Base-by-base conservation (phyloP, 2,113 vertebrate genomes). In the Mystacornis crossleyi region DNA sequence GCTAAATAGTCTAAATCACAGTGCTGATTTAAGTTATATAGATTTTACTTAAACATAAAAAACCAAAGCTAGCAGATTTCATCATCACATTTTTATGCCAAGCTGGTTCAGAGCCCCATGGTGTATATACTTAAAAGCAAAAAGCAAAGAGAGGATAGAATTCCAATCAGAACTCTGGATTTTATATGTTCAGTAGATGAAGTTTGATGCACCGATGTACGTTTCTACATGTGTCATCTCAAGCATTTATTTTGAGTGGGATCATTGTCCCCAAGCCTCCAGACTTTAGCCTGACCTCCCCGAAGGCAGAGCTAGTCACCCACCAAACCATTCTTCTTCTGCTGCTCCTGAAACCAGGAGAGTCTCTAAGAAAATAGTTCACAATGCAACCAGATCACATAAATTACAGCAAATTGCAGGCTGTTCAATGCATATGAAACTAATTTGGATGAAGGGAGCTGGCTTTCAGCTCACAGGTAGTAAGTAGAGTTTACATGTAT, bases 321-420 rank as follows among this genome's bases (percentile, higher is more conserved):
- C n/a, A 53, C 40, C 25, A 57, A 86, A 50, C 48, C 4, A 0
- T 47, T 75, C 74, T 65, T 75, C 54, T 81, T 48, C 40, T 65
- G 38, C 53, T 89, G 28, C 64, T 80, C 62, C 50, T 8, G 2
- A 60, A 61, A 60, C n/a, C 62, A 58, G 42, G 42, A 70, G 33
- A 83, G 15, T 45, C 53, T 45, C 81, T 73, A 48, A 55, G 45
- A 58, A 69, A 90, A 58, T 29, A 45, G 40, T 71, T 93, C 55
- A 43, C 3, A 6, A 12, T 0, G 0, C 75, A 86, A 67, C 16
- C 38, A 89, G 67, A 58, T 92, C 90, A 36, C 60, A 33, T 54
- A 65, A 93, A 81, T 86, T 64, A 26, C 21, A 81, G 67, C 67
- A 88, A 89, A 77, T 45, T 94, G 71, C 64, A 64, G 38, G n/a